Base-by-base conservation (phyloP, 1,140 invertebrate genomes). In the Leptopilina boulardi region DNA sequence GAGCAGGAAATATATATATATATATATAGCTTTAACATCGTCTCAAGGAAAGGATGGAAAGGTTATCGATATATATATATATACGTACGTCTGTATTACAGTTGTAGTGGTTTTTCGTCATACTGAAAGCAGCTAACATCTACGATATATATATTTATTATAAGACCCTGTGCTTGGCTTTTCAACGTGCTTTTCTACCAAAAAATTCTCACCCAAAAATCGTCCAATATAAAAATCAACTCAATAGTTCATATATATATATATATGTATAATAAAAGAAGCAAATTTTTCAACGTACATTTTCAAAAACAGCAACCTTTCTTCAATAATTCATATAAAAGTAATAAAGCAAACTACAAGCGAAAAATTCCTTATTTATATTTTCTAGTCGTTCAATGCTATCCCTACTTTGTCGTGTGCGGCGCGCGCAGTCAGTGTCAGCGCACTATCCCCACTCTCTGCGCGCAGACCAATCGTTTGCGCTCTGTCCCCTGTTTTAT, bases 71-170 rank as follows among this genome's bases (percentile, higher is more conserved):
- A 71, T 83, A 82, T 82, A 51, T 76, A 75, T 23, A 81, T 76
- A 71, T 83, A 82, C 78, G 75, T 44, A 78, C 73, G 47, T 44
- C 70, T 66, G 70, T 80, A 78, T 75, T 71, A 73, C 54, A 75
- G 74, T 77, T 77, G 21, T 78, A 75, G 82, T 77, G 83, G 83
- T 83, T 80, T 34, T 84, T 80, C 59, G 77, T 86, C 78, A 78
- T 85, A 84, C 82, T 85, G 72, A 85, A 90, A 90, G 88, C 89
- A 83, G 83, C 88, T 89, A 89, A 86, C 83, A 82, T 86, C 86
- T 90, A 89, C 84, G 75, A 82, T 77, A 77, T 80, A 75, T 77
- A 82, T 84, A 81, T 82, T 83, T 34, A 34, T 34, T 38, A 38
- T 38, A 38, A 83, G 82, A 87, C 84, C 85, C 77, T 83, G 87